phyloP scores from a whole-genome alignment of 2,888 invertebrate genomes.

The Hydropsyche betteni region DNA sequence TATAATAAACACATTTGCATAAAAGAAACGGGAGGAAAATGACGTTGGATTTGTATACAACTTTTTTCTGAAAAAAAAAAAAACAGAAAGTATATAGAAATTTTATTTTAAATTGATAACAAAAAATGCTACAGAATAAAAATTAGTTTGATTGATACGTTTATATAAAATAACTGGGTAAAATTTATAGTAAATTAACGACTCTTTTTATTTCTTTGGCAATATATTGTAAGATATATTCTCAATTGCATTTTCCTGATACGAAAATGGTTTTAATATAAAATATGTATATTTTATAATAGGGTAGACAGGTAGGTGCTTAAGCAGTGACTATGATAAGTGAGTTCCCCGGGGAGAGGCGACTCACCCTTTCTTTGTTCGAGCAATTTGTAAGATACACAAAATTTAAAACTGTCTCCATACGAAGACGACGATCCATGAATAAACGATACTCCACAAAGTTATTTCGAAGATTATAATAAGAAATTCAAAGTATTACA shows the following conservation, averaged over 20 bases:
- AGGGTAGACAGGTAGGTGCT: conserved; percentile 32
- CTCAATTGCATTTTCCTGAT: neutral
- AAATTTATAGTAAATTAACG: too few species aligned
- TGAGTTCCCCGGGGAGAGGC: conserved; percentile 44
- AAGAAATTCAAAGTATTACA: neutral
- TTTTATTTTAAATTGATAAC: too few species aligned
- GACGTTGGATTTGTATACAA: neutral
- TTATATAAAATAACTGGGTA: too few species aligned
- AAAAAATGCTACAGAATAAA: neutral
- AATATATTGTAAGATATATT: too few species aligned
- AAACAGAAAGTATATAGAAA: too few species aligned
- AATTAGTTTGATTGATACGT: too few species aligned
- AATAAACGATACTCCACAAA: too few species aligned
- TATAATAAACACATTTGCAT: conserved; percentile 24
- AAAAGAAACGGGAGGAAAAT: conserved; percentile 19
- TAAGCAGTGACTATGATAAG: conserved; percentile 45
- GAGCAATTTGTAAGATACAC: conserved; percentile 51
- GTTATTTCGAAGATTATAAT: neutral
- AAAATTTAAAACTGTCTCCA: conserved; percentile 50
- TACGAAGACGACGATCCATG: neutral
- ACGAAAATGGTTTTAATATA: conserved; percentile 21
- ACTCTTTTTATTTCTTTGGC: too few species aligned
- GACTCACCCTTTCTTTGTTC: conserved; percentile 49
- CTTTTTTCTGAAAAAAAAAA: too few species aligned
- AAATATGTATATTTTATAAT: conserved; percentile 26